phyloP scores from a whole-genome alignment of 2,888 invertebrate genomes.

The Phortica okadai region DNA sequence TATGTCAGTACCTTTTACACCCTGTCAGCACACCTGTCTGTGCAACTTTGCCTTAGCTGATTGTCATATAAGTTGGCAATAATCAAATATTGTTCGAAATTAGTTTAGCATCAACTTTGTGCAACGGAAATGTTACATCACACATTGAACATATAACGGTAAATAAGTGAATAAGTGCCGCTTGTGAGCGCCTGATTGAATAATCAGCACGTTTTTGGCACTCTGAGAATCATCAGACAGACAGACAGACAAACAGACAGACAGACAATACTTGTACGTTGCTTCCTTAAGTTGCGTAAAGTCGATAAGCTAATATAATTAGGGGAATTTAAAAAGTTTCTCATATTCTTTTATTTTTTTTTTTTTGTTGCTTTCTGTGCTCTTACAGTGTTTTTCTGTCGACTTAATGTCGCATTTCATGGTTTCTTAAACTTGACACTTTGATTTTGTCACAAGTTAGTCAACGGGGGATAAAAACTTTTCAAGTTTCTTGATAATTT shows the following conservation, averaged over 20 bases:
- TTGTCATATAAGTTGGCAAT: constrained; percentile 68
- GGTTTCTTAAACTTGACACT: constrained; percentile 71
- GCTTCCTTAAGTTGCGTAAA: neutral
- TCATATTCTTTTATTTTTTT: neutral
- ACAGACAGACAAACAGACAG: neutral
- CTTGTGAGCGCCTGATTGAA: constrained; percentile 9
- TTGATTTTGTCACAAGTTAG: constrained; percentile 46
- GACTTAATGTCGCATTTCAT: constrained; percentile 68
- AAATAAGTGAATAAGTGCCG: neutral
- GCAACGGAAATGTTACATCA: constrained; percentile 29
- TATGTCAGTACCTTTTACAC: neutral
- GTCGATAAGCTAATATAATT: constrained; percentile 20
- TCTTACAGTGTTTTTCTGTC: neutral
- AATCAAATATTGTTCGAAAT: constrained; percentile 69
- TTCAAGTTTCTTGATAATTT: constrained; percentile 24
- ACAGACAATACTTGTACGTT: neutral
- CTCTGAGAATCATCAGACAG: neutral
- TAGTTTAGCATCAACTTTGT: constrained; percentile 49
- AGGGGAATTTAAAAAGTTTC: constrained; percentile 16
- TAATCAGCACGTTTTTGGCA: neutral
- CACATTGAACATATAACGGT: constrained; percentile 1
- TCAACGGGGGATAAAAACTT: constrained; percentile 23
- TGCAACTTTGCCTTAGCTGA: constrained; percentile 54
- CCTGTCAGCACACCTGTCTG: constrained; percentile 1
- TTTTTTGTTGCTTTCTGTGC: neutral